A percentile compares a stretch with the other conserved stretches of the same genome.
These are phyloP conservation scores for Lissonota sp. DNA, from an alignment of 2,888 invertebrate species.

Conservation along the genomic window DNA sequence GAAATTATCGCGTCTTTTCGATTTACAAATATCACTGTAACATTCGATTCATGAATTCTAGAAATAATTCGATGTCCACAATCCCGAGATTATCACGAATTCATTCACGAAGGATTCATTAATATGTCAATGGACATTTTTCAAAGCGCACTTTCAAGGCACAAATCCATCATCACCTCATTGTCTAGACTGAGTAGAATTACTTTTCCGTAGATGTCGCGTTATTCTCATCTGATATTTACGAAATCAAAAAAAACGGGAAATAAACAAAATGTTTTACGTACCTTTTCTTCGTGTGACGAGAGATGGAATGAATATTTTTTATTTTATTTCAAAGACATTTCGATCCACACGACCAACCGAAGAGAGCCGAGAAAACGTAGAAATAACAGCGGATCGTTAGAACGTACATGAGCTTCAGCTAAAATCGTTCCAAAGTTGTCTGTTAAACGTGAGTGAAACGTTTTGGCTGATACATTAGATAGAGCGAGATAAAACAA, in stretches of 20 bases:
- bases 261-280: constrained; percentile 23
- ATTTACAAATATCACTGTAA: too few relatives aligned
- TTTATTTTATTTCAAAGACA: constrained; percentile 13
- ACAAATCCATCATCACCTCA: constrained; percentile 15
- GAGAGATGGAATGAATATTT: constrained; percentile 39
- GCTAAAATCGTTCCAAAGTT: constrained; percentile 28
- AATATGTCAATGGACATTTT: too few relatives aligned
- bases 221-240: constrained; percentile 32
- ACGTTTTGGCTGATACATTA: constrained; percentile 33
- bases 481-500: constrained; percentile 1
- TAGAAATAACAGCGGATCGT: constrained; percentile 27
- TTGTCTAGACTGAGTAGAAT: constrained; percentile 66
- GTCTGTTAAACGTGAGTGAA: constrained; percentile 27
- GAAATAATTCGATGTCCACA: too few relatives aligned
- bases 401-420: constrained; percentile 48
- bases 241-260: constrained; percentile 3
- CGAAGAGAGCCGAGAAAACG: not conserved
- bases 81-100: too few relatives aligned
- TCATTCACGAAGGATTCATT: too few relatives aligned
- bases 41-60: too few relatives aligned
- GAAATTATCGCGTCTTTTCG: too few relatives aligned
- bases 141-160: constrained; percentile 4
- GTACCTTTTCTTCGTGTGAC: constrained; percentile 33
- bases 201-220: constrained; percentile 47
- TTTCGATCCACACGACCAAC: constrained; percentile 38